A percentile compares a stretch with the other conserved stretches of the same genome.
These are phyloP conservation scores for Pandemis corylana DNA, from an alignment of 2,888 invertebrate genomes.

Conservation along the genomic window DNA sequence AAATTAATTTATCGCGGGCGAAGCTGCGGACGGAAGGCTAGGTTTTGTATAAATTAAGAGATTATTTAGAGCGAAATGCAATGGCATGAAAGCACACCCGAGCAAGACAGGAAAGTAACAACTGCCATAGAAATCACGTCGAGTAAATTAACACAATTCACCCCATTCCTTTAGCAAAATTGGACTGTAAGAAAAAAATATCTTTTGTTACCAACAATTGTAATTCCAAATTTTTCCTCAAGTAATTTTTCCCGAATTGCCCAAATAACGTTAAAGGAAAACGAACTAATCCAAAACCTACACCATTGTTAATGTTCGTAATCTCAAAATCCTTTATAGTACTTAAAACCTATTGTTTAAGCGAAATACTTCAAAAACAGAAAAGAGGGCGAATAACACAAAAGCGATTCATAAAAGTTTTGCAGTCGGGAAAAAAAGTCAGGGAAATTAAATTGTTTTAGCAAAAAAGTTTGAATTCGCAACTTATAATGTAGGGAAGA, in stretches of 20 bases:
- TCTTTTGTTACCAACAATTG: not conserved
- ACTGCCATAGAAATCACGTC: too few relatives aligned
- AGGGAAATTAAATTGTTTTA: not conserved
- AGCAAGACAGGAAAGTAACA: too few relatives aligned
- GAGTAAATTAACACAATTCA: not conserved
- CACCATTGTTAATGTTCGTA: constrained; percentile 23
- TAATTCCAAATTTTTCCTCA: constrained; percentile 1
- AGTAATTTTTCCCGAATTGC: not conserved
- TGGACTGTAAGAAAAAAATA: not conserved
- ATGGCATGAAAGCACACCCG: too few relatives aligned
- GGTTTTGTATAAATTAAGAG: too few relatives aligned
- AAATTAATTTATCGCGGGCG: too few relatives aligned
- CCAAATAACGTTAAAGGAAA: constrained; percentile 26
- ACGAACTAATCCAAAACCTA: constrained; percentile 27
- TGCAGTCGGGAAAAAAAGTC: constrained; percentile 8
- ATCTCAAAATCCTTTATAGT: constrained; percentile 17
- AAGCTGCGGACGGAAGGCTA: too few relatives aligned
- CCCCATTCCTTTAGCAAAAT: not conserved
- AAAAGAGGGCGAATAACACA: constrained; percentile 31
- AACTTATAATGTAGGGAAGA: not conserved
- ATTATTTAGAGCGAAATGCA: too few relatives aligned
- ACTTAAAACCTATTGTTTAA: constrained; percentile 26
- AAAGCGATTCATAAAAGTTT: constrained; percentile 29
- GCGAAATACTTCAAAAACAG: constrained; percentile 34
- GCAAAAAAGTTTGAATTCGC: not conserved